Percentiles rank a stretch among this genome's conserved stretches.
Evolutionary conservation across 2,113 vertebrate genomes (phyloP).

Genomic region (Balaeniceps rex): DNA sequence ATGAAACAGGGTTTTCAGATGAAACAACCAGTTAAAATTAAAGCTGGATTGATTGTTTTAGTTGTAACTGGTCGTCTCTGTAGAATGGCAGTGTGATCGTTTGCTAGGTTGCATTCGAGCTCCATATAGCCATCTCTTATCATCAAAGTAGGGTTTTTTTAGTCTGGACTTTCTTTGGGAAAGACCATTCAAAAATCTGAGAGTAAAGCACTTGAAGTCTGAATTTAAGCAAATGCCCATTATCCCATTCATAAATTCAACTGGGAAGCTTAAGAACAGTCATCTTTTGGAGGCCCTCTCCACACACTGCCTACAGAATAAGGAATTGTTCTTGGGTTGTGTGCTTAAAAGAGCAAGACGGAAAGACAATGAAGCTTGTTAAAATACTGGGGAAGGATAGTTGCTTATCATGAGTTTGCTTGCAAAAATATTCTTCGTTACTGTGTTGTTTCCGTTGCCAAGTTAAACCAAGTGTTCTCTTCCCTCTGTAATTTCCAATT

Average conservation of each 20-base stretch:
- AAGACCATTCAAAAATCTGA: background rate
- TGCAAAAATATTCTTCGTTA: background rate
- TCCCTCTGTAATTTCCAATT: background rate
- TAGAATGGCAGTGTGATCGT: background rate
- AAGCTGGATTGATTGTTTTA: background rate
- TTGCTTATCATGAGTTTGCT: background rate
- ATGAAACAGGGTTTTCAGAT: background rate
- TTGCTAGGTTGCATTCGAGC: background rate
- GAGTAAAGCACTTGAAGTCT: background rate
- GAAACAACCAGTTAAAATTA: background rate
- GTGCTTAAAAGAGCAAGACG: background rate
- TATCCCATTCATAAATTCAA: background rate
- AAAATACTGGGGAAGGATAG: background rate
- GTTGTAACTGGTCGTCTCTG: background rate
- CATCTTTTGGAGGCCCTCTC: background rate
- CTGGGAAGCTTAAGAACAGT: background rate
- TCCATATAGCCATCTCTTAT: background rate
- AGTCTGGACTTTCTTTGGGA: background rate
- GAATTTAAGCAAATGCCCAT: background rate
- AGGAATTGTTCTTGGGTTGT: background rate
- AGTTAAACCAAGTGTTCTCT: background rate
- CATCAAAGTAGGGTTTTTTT: background rate
- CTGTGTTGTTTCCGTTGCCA: background rate
- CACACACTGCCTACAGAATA: background rate
- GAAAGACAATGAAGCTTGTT: background rate